phyloP scores from a whole-genome alignment of 2,113 vertebrate species.

The Neomonachus schauinslandi region DNA sequence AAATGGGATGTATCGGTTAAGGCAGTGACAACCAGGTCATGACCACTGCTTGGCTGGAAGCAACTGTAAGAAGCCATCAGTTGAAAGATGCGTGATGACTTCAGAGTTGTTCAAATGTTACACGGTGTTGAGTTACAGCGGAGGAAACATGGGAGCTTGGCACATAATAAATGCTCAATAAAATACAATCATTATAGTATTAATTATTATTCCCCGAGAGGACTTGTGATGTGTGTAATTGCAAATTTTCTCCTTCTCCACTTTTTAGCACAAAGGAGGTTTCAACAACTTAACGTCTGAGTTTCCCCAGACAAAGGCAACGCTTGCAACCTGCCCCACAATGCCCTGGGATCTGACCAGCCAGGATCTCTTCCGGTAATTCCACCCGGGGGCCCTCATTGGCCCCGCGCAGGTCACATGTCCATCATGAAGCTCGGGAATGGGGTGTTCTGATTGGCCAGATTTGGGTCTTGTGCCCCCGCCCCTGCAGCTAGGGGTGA shows the following conservation, averaged over 20 bases:
- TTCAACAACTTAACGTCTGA: not conserved
- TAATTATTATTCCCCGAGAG: not conserved
- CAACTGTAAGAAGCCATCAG: not conserved
- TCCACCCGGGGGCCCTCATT: not conserved
- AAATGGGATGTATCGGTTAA: not conserved
- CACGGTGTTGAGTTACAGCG: not conserved
- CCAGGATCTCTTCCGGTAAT: rapidly evolving
- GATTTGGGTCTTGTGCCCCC: not conserved
- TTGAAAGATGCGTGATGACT: not conserved
- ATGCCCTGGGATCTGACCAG: not conserved
- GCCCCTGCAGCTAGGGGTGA: not conserved
- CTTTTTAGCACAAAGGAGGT: not conserved
- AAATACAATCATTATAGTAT: not conserved
- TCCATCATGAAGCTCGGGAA: not conserved
- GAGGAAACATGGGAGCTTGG: rapidly evolving
- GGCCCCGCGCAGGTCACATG: not conserved
- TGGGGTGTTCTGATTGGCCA: not conserved
- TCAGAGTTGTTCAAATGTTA: not conserved
- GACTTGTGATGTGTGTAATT: too few relatives aligned
- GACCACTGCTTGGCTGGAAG: not conserved
- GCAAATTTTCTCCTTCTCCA: not conserved
- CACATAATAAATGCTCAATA: not conserved
- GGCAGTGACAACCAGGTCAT: not conserved
- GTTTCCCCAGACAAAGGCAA: not conserved
- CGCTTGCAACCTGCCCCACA: rapidly evolving